Evolutionary conservation across 2,113 vertebrate species (phyloP), one percentile per base, ranked within the genome.

Genomic region (Scomber japonicus): DNA sequence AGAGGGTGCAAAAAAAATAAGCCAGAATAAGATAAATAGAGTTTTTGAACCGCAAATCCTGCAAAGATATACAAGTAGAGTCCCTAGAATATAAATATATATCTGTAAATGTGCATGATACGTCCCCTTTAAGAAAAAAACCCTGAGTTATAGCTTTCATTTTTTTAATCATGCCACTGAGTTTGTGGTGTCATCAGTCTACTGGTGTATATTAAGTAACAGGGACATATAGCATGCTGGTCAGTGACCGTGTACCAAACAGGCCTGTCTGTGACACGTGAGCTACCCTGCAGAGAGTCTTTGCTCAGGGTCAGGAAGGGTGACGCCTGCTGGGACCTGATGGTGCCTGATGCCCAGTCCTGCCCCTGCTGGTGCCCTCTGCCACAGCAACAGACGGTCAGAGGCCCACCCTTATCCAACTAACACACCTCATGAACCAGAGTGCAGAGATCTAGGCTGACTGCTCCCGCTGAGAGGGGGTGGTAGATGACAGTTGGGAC

Each of bases 401-500:
- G 67, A 85, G 24, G 5, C 59, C 51, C 72, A 27, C 51, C 70
- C 69, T 60, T 56, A 35, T 45, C 71, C 73, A 61, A 63, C 57
- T 7, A 69, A 73, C 48, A 55, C 83, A 73, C 54, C 67, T 83
- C 56, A 27, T 81, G 75, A 73, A 65, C 72, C 59, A 64, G 71
- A 81, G 81, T 15, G 5, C 13, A 17, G 54, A 81, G 80, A 88
- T 74, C 21, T 30, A 24, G 74, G 71, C 83, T 48, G 79, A 73
- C 77, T 75, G 81, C 78, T 84, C 81, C 80, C 21, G 10, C 82
- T 71, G 84, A 66, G 85, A 48, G n/a, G 56, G 57, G 81, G 76
- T 24, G 77, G 71, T 62, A 69, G 62, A 66, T 87, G 88, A 85
- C 86, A 83, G 71, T 70, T 78, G 86, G 67, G 64, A 70, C 31